A percentile compares a stretch with the other conserved stretches of the same genome.
Conservation (phyloP, 2,113 vertebrate genomes). For the Callopanchax toddi region DNA sequence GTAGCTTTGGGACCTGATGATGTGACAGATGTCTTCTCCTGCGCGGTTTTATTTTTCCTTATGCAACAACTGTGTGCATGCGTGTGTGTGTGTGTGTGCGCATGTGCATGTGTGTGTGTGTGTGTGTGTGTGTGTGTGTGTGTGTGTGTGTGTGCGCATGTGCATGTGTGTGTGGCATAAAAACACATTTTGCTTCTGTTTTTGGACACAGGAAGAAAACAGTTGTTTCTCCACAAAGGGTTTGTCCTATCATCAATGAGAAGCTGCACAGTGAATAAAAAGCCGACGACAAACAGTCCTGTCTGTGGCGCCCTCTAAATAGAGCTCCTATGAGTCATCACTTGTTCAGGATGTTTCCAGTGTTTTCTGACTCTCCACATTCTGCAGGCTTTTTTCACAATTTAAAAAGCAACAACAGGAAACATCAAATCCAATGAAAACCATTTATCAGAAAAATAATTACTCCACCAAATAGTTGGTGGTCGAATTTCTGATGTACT, state of each 20-base stretch:
- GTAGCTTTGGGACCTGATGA: slow-evolving; percentile 46
- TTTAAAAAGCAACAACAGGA: slow-evolving; percentile 4
- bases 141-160: background rate
- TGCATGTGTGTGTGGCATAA: background rate
- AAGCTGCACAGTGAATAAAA: slow-evolving; percentile 17
- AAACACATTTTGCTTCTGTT: slow-evolving; percentile 23
- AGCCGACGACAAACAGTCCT: slow-evolving; percentile 38
- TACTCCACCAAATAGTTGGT: slow-evolving; percentile 2
- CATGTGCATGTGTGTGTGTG: background rate
- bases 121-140: slow-evolving; percentile 17
- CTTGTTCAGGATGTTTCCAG: slow-evolving; percentile 4
- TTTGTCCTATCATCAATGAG: slow-evolving; percentile 13
- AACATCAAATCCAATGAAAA: slow-evolving; percentile 7
- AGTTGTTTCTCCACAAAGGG: slow-evolving; percentile 26
- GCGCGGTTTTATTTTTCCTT: slow-evolving; percentile 65
- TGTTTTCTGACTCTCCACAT: slow-evolving; percentile 3
- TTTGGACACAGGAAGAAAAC: background rate
- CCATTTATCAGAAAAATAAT: background rate
- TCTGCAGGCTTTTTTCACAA: slow-evolving; percentile 18
- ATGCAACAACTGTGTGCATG: slow-evolving; percentile 47
- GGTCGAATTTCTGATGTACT: background rate
- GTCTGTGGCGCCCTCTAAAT: slow-evolving; percentile 20
- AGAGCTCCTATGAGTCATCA: slow-evolving; percentile 14
- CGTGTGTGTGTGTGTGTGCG: slow-evolving; percentile 6
- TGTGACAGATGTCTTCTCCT: slow-evolving; percentile 63